These are phyloP conservation scores for Creontiades dilutus DNA, from an alignment of 2,888 invertebrate genomes.

Conservation along the genomic window DNA sequence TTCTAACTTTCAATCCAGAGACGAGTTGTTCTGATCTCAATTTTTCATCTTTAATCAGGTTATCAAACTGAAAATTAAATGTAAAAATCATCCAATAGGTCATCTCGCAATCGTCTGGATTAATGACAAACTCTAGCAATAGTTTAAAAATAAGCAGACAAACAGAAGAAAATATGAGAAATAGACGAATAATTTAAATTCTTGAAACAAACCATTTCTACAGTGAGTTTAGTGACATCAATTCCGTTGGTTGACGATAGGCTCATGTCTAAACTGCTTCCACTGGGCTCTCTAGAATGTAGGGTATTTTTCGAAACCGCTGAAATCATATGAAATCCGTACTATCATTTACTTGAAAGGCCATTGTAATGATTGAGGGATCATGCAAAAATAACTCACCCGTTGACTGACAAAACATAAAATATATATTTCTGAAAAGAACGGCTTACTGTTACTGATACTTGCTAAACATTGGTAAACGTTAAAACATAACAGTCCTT, in stretches of 20 bases:
- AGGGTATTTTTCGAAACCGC: conserved; percentile 4
- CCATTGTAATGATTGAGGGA: too few species aligned
- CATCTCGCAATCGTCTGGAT: too few species aligned
- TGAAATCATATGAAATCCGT: neutral
- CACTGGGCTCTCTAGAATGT: conserved; percentile 60
- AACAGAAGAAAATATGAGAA: too few species aligned
- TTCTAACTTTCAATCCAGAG: conserved; percentile 83
- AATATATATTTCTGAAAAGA: too few species aligned
- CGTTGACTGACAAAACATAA: too few species aligned
- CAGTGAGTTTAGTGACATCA: conserved; percentile 47
- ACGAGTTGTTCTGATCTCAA: conserved; percentile 84
- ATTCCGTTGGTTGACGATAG: conserved; percentile 33
- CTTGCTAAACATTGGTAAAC: too few species aligned
- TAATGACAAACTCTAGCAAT: too few species aligned
- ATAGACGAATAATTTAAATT: too few species aligned
- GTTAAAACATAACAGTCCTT: too few species aligned
- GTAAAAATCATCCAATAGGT: neutral
- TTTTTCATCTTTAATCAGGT: conserved; percentile 85
- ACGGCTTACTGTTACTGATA: neutral
- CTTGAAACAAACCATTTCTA: conserved; percentile 51
- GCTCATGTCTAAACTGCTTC: conserved; percentile 53
- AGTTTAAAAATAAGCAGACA: too few species aligned
- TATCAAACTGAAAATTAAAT: conserved; percentile 79
- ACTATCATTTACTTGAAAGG: neutral
- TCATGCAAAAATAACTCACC: too few species aligned